A percentile compares a stretch with the other conserved stretches of the same genome.
phyloP scores from a whole-genome alignment of 2,113 vertebrate species.

The Microcebus lehilahytsara region DNA sequence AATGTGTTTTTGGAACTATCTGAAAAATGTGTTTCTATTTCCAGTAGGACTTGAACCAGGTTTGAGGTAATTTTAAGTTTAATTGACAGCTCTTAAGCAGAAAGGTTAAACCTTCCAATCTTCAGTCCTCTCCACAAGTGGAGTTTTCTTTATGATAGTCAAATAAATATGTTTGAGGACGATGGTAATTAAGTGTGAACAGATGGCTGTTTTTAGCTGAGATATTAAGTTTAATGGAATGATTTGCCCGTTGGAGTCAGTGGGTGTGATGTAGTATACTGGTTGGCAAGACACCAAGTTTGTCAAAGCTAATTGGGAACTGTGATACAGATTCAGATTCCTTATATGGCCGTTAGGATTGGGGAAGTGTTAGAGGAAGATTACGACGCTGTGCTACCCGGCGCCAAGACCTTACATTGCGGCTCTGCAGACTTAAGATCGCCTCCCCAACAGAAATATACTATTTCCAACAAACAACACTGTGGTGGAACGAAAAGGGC shows the following conservation, averaged over 20 bases:
- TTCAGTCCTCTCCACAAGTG: conserved; percentile 17
- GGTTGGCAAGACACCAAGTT: conserved; percentile 56
- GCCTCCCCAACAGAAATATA: neutral
- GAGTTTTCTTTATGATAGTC: conserved; percentile 68
- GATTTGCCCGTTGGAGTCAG: conserved; percentile 48
- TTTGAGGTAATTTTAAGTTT: conserved; percentile 48
- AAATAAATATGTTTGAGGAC: conserved; percentile 61
- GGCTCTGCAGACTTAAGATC: neutral
- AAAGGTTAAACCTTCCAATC: conserved; percentile 54
- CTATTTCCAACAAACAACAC: neutral
- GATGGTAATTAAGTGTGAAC: conserved; percentile 71
- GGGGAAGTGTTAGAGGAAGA: neutral
- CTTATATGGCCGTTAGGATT: conserved; percentile 20
- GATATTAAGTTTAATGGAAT: conserved; percentile 61
- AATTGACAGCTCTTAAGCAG: conserved; percentile 54
- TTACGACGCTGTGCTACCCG: neutral
- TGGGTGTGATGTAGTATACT: conserved; percentile 40
- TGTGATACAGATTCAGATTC: conserved; percentile 35
- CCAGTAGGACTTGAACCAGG: conserved; percentile 30
- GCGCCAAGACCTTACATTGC: neutral
- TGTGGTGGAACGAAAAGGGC: neutral
- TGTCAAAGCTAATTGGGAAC: conserved; percentile 61
- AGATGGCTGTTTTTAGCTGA: conserved; percentile 68
- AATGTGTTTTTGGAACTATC: conserved; percentile 12
- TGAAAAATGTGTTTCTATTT: conserved; percentile 52